phyloP scores from a whole-genome alignment of 2,888 invertebrate genomes.

The Drosophila borborema region DNA sequence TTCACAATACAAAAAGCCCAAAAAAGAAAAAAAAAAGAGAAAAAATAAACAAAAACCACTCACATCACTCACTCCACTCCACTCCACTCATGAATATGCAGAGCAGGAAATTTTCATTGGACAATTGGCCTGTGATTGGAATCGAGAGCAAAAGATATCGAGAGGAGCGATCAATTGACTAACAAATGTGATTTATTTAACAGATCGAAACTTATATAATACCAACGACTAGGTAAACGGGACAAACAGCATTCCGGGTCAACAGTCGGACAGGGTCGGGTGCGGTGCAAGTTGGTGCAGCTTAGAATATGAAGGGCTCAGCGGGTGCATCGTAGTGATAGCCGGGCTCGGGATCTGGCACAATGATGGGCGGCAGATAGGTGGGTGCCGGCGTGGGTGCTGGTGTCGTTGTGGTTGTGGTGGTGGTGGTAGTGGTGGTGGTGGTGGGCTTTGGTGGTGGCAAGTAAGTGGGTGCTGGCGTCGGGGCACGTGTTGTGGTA shows the following conservation, averaged over 20 bases:
- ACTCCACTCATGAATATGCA: slow-evolving; percentile 69
- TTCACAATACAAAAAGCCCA: slow-evolving; percentile 10
- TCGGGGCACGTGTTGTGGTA: slow-evolving; percentile 58
- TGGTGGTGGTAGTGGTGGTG: slow-evolving; percentile 42
- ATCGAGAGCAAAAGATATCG: slow-evolving; percentile 16
- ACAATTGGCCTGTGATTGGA: slow-evolving; percentile 71
- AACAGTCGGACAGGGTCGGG: slow-evolving; percentile 17
- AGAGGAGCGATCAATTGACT: slow-evolving; percentile 43
- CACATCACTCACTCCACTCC: neutral
- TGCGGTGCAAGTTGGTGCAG: slow-evolving; percentile 10
- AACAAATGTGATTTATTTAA: slow-evolving; percentile 70
- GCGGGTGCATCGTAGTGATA: slow-evolving; percentile 69
- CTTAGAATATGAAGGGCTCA: slow-evolving; percentile 63
- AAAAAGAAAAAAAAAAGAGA: neutral
- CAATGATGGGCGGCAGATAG: slow-evolving; percentile 65
- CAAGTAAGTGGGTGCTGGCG: slow-evolving; percentile 54
- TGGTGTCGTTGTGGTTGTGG: slow-evolving; percentile 61
- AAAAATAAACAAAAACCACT: no score
- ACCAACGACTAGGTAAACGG: slow-evolving; percentile 51
- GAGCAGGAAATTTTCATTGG: slow-evolving; percentile 37
- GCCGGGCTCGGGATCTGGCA: slow-evolving; percentile 56
- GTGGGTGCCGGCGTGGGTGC: slow-evolving; percentile 69
- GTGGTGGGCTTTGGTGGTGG: slow-evolving; percentile 52
- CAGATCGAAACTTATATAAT: slow-evolving; percentile 59
- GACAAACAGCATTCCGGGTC: slow-evolving; percentile 57